These are phyloP conservation scores for Varanus komodoensis DNA, from an alignment of 2,113 vertebrate species.

Conservation along the genomic window DNA sequence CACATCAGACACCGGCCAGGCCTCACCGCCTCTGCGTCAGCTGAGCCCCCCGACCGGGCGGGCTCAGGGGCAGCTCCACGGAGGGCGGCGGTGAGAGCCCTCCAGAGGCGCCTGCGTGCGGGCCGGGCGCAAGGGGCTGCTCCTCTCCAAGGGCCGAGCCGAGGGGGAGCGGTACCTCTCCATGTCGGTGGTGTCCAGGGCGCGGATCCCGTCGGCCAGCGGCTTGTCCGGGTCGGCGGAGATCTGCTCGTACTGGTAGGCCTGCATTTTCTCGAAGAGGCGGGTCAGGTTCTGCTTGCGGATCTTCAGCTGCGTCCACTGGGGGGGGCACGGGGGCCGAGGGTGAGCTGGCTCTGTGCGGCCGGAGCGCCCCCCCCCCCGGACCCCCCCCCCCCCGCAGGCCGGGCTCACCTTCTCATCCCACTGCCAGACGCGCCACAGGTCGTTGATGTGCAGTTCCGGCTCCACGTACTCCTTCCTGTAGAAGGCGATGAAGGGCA, in stretches of 20 bases:
- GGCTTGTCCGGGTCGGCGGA: slow-evolving; percentile 98
- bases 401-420: slow-evolving; percentile 92
- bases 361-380: too few relatives aligned
- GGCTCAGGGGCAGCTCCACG: neutral
- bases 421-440: slow-evolving; percentile 99
- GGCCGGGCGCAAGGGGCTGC: too few relatives aligned
- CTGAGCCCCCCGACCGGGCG: too few relatives aligned
- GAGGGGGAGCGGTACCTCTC: slow-evolving; percentile 84
- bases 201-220: slow-evolving; percentile 93
- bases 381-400: too few relatives aligned
- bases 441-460: slow-evolving; percentile 95
- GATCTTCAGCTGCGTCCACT: slow-evolving; percentile 98
- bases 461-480: slow-evolving; percentile 98
- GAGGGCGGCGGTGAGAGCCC: neutral
- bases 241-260: slow-evolving; percentile 97
- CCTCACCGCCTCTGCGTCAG: too few relatives aligned
- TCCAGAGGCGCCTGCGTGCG: too few relatives aligned
- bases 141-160: too few relatives aligned
- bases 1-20: too few relatives aligned
- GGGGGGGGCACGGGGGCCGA: neutral
- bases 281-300: slow-evolving; percentile 96
- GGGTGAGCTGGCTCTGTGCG: too few relatives aligned
- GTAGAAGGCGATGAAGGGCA: slow-evolving; percentile 99
- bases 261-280: slow-evolving; percentile 98
- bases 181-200: slow-evolving; percentile 95